Base-by-base conservation (phyloP, 64 coral and sea anemone genomes). In the Stylophora pistillata region DNA sequence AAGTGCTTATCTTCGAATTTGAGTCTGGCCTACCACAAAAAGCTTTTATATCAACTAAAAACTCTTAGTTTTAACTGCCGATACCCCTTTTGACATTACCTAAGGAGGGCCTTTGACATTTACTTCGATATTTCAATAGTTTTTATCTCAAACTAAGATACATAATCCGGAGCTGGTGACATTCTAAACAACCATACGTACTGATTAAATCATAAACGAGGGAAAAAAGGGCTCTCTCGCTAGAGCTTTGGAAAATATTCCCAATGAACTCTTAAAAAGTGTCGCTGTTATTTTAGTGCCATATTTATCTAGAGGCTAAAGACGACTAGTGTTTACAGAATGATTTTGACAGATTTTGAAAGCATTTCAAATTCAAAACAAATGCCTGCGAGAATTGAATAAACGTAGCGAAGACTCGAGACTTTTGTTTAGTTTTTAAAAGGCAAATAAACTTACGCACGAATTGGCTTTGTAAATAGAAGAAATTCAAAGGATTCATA, bases 1-100 rank as follows among this genome's bases (percentile, higher is more conserved):
- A 1, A 53, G 61, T 53, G 41, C 53, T 68, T 33, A 65, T 84
- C 60, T 26, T n/a, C 52, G 15, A 21, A 26, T 69, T 69, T 82
- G 60, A 68, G 33, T 37, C 27, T 13, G 15, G 18, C 1, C 16
- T 18, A 70, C 80, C 80, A 53, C 60, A 71, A 70, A 68, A 84
- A 84, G 60, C 80, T 84, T 84, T 68, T 32, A 69, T 64, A 18
- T 79, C 55, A 79, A 59, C 55, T 59, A 60, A 27, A 31, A 59
- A 58, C 5, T 13, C 77, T 68, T 25, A 11, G 30, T 14, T 17
- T 17, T 21, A 82, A 34, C 16, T 63, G 30, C 47, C 63, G 20
- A 63, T 68, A n/a, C 37, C 32, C 34, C 30, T 59, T 37, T 82
- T 82, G 57, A 31, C 78, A 82, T 59, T 59, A 82, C 1, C 34